Percentiles rank a stretch among this genome's conserved stretches.
These are phyloP conservation scores for Neodiprion lecontei DNA, from an alignment of 1,140 invertebrate genomes.

Conservation along the genomic window DNA sequence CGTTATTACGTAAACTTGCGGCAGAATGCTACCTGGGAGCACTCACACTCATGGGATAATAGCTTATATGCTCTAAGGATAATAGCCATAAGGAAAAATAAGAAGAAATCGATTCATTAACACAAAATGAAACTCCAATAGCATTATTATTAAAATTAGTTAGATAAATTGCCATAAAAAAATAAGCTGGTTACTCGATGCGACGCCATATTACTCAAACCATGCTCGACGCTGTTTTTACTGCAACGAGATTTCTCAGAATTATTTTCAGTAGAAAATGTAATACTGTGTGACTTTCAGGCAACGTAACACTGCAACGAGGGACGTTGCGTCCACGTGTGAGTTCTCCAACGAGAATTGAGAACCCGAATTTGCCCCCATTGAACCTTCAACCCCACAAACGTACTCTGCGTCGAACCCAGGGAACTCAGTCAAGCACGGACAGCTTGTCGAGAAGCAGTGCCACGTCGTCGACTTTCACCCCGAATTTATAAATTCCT, in stretches of 20 bases:
- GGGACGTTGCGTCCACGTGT: slow-evolving; percentile 64
- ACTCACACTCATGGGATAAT: too few species aligned
- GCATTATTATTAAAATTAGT: neutral
- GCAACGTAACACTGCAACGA: slow-evolving; percentile 26
- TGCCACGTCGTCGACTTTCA: slow-evolving; percentile 50
- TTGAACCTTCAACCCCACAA: slow-evolving; percentile 73
- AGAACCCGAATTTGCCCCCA: slow-evolving; percentile 79
- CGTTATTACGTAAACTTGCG: too few species aligned
- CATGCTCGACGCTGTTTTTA: neutral
- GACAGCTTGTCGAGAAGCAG: slow-evolving; percentile 61
- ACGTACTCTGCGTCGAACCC: slow-evolving; percentile 61
- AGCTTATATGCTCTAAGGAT: too few species aligned
- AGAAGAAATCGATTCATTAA: neutral
- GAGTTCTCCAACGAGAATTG: slow-evolving; percentile 79
- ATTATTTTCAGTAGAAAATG: slow-evolving; percentile 34
- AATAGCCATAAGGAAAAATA: too few species aligned
- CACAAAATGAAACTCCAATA: neutral
- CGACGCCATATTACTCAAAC: neutral
- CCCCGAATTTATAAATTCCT: slow-evolving; percentile 53
- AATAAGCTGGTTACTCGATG: neutral
- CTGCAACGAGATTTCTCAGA: slow-evolving; percentile 26
- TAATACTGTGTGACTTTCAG: neutral
- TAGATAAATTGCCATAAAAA: neutral
- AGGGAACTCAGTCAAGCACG: slow-evolving; percentile 66
- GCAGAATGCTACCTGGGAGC: too few species aligned